Percentiles rank a stretch among this genome's conserved stretches.
Conservation (phyloP, 2,888 invertebrate genomes). For the Eupithecia centaureata region DNA sequence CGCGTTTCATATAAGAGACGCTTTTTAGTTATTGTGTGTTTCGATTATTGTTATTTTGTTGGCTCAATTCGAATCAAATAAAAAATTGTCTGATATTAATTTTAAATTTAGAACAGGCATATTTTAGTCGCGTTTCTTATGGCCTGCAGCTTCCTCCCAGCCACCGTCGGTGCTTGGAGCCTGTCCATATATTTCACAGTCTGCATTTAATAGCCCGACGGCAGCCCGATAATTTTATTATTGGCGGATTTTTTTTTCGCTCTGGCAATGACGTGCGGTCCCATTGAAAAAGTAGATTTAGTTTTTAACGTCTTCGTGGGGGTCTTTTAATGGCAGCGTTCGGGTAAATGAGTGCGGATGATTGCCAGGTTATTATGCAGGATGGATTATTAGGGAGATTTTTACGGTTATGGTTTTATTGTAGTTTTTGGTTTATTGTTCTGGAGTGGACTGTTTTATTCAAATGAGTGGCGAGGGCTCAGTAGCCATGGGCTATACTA, state of each 20-base stretch:
- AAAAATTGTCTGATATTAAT: too few relatives aligned
- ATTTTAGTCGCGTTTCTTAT: conserved; percentile 42
- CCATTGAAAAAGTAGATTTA: conserved; percentile 73
- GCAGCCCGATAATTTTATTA: conserved; percentile 82
- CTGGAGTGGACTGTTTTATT: conserved; percentile 13
- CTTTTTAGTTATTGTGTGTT: too few relatives aligned
- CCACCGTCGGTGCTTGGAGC: conserved; percentile 54
- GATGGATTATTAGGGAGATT: conserved; percentile 42
- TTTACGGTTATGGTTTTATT: conserved; percentile 44
- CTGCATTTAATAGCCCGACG: conserved; percentile 80
- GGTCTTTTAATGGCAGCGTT: conserved; percentile 52
- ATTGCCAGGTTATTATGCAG: conserved; percentile 54
- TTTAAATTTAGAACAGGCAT: too few relatives aligned
- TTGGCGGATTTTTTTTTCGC: conserved; percentile 65
- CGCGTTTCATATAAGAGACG: too few relatives aligned
- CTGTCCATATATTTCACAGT: conserved; percentile 76
- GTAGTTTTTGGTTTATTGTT: conserved; percentile 38
- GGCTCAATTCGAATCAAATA: too few relatives aligned
- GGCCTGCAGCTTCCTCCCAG: conserved; percentile 40
- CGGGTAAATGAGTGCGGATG: conserved; percentile 53
- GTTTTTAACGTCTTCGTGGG: conserved; percentile 61
- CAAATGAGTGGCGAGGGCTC: conserved; percentile 8
- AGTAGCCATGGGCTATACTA: not conserved
- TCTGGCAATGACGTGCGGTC: conserved; percentile 68
- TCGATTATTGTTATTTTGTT: too few relatives aligned